Conservation (phyloP, 2,797 vertebrate genomes). For the Hirundo rustica region DNA sequence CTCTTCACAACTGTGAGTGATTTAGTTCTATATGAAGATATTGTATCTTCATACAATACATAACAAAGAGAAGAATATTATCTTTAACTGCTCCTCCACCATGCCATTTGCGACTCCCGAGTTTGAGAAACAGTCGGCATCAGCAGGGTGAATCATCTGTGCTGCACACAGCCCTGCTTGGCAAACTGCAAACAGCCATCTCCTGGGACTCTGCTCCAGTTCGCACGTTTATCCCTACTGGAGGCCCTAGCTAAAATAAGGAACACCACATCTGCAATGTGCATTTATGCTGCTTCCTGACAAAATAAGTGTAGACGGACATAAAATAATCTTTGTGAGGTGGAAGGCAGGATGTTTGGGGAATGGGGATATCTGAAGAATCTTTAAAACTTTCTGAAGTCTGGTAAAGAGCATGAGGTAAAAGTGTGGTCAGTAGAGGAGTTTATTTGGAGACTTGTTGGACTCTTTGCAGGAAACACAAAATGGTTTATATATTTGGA, state of each 20-base stretch:
- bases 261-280: conserved; percentile 47
- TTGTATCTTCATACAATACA: neutral
- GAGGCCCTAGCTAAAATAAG: conserved; percentile 56
- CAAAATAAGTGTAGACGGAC: neutral
- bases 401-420: neutral
- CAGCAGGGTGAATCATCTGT: neutral
- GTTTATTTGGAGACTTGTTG: neutral
- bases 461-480: neutral
- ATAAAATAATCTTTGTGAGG: neutral
- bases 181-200: neutral
- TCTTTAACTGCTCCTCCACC: neutral
- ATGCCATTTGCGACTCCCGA: neutral
- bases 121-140: neutral
- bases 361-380: neutral
- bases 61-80: neutral
- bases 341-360: neutral
- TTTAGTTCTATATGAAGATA: neutral
- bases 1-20: neutral
- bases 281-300: conserved; percentile 7
- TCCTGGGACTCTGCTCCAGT: conserved; percentile 17
- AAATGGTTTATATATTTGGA: neutral
- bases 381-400: neutral
- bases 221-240: neutral
- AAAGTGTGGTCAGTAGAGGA: neutral
- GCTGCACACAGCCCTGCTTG: conserved; percentile 7